Conservation (phyloP, 2,113 vertebrate species). For the Cavia porcellus region DNA sequence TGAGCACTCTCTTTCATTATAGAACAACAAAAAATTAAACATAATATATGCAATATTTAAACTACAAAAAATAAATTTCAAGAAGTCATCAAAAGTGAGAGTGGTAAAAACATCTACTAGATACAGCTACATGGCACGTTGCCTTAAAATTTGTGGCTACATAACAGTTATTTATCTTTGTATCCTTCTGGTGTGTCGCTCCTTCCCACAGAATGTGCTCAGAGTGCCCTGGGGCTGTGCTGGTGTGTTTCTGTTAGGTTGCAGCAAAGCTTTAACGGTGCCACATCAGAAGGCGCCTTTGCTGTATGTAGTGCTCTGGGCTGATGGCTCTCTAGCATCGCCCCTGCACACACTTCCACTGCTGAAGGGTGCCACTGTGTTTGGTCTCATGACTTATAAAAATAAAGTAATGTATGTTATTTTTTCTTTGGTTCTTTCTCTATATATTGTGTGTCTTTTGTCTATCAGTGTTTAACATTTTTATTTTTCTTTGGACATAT, state of each 20-base stretch:
- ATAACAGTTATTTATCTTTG: background rate
- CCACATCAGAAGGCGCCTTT: background rate
- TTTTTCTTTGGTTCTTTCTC: background rate
- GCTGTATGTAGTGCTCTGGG: too few species aligned
- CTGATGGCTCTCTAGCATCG: background rate
- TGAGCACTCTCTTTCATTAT: background rate
- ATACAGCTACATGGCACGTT: background rate
- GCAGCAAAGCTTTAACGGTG: too few species aligned
- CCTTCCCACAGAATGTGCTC: background rate
- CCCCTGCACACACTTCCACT: background rate
- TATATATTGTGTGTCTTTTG: background rate
- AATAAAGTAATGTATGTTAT: too few species aligned
- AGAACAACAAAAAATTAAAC: background rate
- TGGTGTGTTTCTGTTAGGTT: background rate
- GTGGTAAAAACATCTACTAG: background rate
- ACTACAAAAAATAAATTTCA: background rate
- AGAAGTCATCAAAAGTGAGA: background rate
- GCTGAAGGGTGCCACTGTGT: background rate
- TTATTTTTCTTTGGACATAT: background rate
- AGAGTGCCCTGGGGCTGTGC: background rate
- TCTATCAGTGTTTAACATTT: background rate
- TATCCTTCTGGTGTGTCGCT: background rate
- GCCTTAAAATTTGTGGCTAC: background rate
- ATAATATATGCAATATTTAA: too few species aligned
- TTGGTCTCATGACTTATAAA: background rate